phyloP scores from a whole-genome alignment of 64 coral and sea anemone genomes.

The Hydrozoanthus tunicans region DNA sequence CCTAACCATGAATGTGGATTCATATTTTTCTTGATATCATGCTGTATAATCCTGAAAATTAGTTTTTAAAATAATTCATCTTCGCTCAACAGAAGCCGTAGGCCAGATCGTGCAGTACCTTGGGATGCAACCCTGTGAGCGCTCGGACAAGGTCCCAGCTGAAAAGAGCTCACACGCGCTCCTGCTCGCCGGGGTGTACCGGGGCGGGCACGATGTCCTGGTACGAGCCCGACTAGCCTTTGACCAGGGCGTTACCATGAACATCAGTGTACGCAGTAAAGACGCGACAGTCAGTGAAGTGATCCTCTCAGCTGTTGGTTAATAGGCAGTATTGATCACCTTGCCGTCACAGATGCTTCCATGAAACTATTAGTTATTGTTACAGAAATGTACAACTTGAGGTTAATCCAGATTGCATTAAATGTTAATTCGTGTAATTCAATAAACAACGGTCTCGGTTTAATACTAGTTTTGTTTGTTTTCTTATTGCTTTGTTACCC shows the following conservation, averaged over 20 bases:
- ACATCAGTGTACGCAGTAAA: slow-evolving; percentile 92
- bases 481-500: too few species aligned
- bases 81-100: slow-evolving; percentile 79
- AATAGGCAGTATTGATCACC: not conserved
- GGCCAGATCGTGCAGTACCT: slow-evolving; percentile 97
- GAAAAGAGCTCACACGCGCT: slow-evolving; percentile 93
- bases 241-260: slow-evolving; percentile 97
- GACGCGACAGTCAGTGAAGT: slow-evolving; percentile 92
- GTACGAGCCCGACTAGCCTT: slow-evolving; percentile 90
- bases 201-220: slow-evolving; percentile 90
- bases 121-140: slow-evolving; percentile 97
- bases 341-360: not conserved
- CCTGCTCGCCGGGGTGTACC: slow-evolving; percentile 90
- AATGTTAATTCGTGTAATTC: too few species aligned
- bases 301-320: slow-evolving; percentile 91
- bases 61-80: not conserved
- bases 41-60: too few species aligned
- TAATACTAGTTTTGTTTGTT: too few species aligned
- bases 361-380: not conserved
- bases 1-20: too few species aligned
- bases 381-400: not conserved
- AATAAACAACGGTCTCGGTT: too few species aligned
- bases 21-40: too few species aligned
- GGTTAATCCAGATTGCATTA: too few species aligned
- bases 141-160: slow-evolving; percentile 84